Evolutionary conservation across 2,797 vertebrate species (phyloP).

Genomic region (Eupleurogrammus muticus): DNA sequence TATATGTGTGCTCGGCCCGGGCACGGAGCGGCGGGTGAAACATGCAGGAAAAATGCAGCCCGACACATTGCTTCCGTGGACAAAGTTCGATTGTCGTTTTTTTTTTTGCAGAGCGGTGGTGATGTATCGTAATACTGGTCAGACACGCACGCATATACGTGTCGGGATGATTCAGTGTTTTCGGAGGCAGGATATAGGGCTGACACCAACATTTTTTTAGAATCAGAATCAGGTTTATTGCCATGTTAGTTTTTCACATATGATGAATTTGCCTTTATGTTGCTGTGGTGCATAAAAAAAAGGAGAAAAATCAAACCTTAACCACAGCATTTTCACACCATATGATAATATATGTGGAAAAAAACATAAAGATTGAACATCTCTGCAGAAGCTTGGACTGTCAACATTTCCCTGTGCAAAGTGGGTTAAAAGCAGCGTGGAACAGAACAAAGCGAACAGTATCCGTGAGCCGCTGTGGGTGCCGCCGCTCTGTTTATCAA

Average conservation of each 20-base stretch:
- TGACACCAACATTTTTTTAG: not conserved
- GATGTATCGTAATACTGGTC: not conserved
- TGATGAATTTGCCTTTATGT: too few species aligned
- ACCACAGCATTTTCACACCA: too few species aligned
- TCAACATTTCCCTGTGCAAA: too few species aligned
- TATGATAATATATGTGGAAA: too few species aligned
- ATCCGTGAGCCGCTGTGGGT: constrained; percentile 42
- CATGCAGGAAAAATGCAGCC: constrained; percentile 41
- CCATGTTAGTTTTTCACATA: too few species aligned
- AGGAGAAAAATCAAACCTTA: too few species aligned
- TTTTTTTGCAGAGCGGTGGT: not conserved
- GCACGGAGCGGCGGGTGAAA: constrained; percentile 57
- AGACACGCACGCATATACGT: not conserved
- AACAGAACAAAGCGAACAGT: constrained; percentile 55
- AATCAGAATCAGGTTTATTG: too few species aligned
- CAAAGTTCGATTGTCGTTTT: constrained; percentile 44
- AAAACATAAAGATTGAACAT: too few species aligned
- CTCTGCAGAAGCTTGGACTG: too few species aligned
- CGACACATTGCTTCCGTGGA: constrained; percentile 43
- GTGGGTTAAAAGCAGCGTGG: too few species aligned
- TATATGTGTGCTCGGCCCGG: constrained; percentile 47
- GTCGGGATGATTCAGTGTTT: constrained; percentile 5
- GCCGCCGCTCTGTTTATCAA: constrained; percentile 64
- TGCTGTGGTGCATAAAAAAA: too few species aligned
- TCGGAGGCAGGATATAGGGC: too few species aligned